phyloP scores from a whole-genome alignment of 1,140 invertebrate genomes.

The Drosophila hydei region DNA sequence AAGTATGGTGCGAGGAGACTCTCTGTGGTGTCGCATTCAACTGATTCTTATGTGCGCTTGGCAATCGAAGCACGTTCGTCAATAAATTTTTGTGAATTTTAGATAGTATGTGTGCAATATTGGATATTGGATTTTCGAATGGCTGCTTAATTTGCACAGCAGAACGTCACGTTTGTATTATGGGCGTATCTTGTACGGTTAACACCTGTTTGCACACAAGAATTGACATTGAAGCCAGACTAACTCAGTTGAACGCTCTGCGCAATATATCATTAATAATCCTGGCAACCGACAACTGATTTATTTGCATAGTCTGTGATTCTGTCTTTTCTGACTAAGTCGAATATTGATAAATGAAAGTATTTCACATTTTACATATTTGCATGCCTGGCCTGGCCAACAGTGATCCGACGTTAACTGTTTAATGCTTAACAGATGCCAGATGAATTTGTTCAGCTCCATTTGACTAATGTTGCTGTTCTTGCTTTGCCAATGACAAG shows the following conservation, averaged over 20 bases:
- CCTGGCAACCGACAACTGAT: constrained; percentile 47
- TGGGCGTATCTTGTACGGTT: constrained; percentile 22
- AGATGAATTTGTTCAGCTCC: constrained; percentile 72
- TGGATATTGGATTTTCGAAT: constrained; percentile 65
- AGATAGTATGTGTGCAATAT: constrained; percentile 15
- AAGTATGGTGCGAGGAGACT: background rate
- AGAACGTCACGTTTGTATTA: constrained; percentile 35
- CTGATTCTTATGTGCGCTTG: constrained; percentile 66
- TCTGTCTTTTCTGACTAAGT: constrained; percentile 40
- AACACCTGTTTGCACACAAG: constrained; percentile 54
- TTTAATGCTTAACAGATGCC: constrained; percentile 37
- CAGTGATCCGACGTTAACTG: background rate
- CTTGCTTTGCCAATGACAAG: constrained; percentile 34
- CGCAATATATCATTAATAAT: constrained; percentile 62
- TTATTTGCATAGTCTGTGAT: constrained; percentile 47
- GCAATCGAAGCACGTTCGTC: constrained; percentile 62
- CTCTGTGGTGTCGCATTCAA: constrained; percentile 41
- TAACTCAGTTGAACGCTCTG: constrained; percentile 6
- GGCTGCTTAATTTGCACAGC: constrained; percentile 47
- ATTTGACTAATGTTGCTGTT: constrained; percentile 41
- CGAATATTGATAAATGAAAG: constrained; percentile 72
- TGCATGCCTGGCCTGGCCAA: background rate
- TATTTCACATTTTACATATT: constrained; percentile 33
- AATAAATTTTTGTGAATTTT: constrained; percentile 55
- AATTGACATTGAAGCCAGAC: constrained; percentile 19